Evolutionary conservation across 1,140 invertebrate species (phyloP), one percentile per base, ranked within the genome.

Genomic region (Stegodyphus mimosarum): DNA sequence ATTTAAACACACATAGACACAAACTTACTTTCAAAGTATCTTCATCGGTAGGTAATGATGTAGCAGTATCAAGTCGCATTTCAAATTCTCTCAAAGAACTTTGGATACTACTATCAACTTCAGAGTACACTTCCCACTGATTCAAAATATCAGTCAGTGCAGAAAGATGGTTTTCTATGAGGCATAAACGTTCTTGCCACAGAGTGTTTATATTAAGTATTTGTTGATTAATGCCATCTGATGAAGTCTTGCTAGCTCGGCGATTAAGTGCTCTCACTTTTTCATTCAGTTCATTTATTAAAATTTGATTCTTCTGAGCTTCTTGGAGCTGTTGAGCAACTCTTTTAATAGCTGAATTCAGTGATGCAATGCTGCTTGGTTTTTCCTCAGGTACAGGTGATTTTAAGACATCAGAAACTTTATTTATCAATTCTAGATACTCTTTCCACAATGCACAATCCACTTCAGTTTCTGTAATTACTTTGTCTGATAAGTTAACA

Each of bases 391-490:
- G 73, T 49, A 83, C 11, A 9, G 76, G 60, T 9, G 63, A 15
- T 67, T 80, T 83, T 6, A 86, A 7, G 1, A 75, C 15, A 13
- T 63, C 63, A 0, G 69, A 64, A 6, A 96, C 94, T 88, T 95
- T 95, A 80, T 95, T 94, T 52, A 95, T 91, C 7, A 93, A 92
- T 88, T 95, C 93, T 73, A 92, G 92, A 89, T 95, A 97, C 89
- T 95, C 94, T 87, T 94, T 94, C 94, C 95, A 96, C 53, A 94
- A 92, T 88, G 95, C 94, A 18, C 93, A 91, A 77, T 95, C 94
- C 89, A 95, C 94, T 88, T 96, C 95, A 33, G 96, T 88, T 64
- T 94, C 92, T 7, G 94, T 94, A 87, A 94, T 66, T n/a, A 60
- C 69, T 64, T 79, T 83, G 33, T 87, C 79, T 7, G 86, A 80